Evolutionary conservation across 2,113 vertebrate species (phyloP).

Genomic region (Agapornis roseicollis): DNA sequence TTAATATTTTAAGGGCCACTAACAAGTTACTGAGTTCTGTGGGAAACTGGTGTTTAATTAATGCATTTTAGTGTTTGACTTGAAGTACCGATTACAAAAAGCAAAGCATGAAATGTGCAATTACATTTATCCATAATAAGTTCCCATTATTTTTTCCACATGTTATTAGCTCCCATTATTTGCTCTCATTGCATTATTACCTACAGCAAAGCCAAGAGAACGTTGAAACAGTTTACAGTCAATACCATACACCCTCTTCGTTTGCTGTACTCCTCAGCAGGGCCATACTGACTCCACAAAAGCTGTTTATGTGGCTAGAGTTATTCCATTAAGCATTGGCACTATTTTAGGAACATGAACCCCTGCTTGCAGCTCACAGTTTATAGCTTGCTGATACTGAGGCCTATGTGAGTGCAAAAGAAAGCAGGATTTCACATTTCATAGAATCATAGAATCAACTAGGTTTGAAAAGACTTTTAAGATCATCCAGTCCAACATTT

Average conservation of each 20-base stretch:
- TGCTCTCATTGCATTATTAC: neutral
- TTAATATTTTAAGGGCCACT: neutral
- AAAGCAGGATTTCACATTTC: neutral
- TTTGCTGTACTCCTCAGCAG: neutral
- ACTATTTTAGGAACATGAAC: neutral
- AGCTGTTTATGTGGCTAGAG: neutral
- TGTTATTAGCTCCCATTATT: neutral
- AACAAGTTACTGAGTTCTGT: neutral
- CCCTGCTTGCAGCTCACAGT: neutral
- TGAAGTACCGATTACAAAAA: neutral
- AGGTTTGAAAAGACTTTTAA: too few relatives aligned
- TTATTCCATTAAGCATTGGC: neutral
- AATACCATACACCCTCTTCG: neutral
- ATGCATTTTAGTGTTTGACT: neutral
- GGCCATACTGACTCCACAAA: neutral
- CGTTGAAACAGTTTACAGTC: neutral
- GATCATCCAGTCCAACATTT: too few relatives aligned
- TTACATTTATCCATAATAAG: neutral
- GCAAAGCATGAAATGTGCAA: conserved; percentile 2
- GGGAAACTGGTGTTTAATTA: neutral
- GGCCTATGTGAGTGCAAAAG: fast-evolving
- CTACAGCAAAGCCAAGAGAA: conserved; percentile 1
- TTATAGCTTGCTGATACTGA: neutral
- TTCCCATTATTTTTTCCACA: neutral
- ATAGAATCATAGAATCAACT: too few relatives aligned